Base-by-base conservation (phyloP, 1,140 invertebrate species). In the Drosophila pseudoananassae region DNA sequence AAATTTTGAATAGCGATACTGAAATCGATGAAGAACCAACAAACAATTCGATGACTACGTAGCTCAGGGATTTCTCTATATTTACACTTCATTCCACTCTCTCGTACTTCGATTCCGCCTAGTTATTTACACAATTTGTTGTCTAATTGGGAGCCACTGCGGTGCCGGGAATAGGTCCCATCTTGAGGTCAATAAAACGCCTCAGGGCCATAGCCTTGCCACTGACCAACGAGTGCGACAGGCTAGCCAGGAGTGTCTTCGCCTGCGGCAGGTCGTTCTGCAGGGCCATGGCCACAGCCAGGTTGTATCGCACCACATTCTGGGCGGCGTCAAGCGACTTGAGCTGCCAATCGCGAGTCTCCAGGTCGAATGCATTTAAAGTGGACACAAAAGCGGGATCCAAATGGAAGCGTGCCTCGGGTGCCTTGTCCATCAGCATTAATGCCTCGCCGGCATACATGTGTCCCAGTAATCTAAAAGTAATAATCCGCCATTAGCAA, bases 401-500 rank as follows among this genome's bases (percentile, higher is more conserved):
- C 23, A 98, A 93, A 92, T 97, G 95, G 63, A 96, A 94, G 15
- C 98, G 94, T 2, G 97, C 97, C 92, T 98, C 97, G 4, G 93
- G 93, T 45, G 97, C 95, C 93, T 95, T 94, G 83, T 98, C 96
- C 83, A 98, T 92, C 55, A 96, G 94, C 71, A 98, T 95, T n/a
- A 97, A 92, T 43, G 97, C 95, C 92, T 99, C 98, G 0, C 97
- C 97, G 15, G 96, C 95, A 92, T 98, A 98, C 70, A 98, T 94
- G 92, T 98, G 96, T 0, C 95, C 97, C 64, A 98, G 93, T 64
- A 98, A 94, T 91, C 96, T 97, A 93, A 3, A 59, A 5, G 40
- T 50, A 10, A 2, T 31, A 6, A 14, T 6, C 7, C 4, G 7
- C 0, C 1, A 23, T n/a, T 17, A 15, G 52, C 7, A 0, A 17